Base-by-base conservation (phyloP, 30 jellyfish, hydroid and myxozoan genomes). In the Aurelia sp. region DNA sequence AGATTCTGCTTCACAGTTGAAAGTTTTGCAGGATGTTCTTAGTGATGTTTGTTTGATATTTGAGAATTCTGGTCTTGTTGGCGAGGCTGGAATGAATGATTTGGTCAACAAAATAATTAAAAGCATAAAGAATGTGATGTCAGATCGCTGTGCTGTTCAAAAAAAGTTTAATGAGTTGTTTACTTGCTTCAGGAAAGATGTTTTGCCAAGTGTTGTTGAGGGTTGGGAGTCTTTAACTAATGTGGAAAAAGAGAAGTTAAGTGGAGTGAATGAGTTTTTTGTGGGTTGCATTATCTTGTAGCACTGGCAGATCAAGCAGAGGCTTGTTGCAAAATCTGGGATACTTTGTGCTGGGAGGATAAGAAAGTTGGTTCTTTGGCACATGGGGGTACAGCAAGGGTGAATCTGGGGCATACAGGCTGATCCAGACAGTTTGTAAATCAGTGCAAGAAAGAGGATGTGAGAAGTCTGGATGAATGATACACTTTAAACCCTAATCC, bases 241-340 rank as follows among this genome's bases (percentile, higher is more conserved):
- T n/a, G n/a, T n/a, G n/a, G n/a, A n/a, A 12, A 62, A 60, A 27
- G 64, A n/a, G 6, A 82, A 73, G 51, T 18, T 61, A 61, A 27
- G 0, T 10, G 72, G 72, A 67, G 8, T 84, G 70, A 73, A 84
- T 62, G 69, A 66, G 15, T 59, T 86, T 76, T 62, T 86, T 67
- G 94, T 62, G 86, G 91, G 18, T 31, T 86, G 66, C 96, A 86
- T 33, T 86, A 23, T 41, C 27, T 86, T 19, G 92, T 86, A 33
- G 96, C 87, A 1, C 78, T 86, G 3, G 92, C 93, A 17, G 92
- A 86, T 55, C 91, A 86, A 31, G 79, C 74, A 1, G 86, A 68
- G 31, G 94, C 91, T 11, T 71, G 72, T 52, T 66, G 62, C 11
- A 68, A 68, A 21, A 27, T 87, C 10, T 78, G 93, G 93, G 92